A percentile compares a stretch with the other conserved stretches of the same genome.
These are phyloP conservation scores for Brachystomella parvula DNA, from an alignment of 1,140 invertebrate genomes.

Conservation along the genomic window DNA sequence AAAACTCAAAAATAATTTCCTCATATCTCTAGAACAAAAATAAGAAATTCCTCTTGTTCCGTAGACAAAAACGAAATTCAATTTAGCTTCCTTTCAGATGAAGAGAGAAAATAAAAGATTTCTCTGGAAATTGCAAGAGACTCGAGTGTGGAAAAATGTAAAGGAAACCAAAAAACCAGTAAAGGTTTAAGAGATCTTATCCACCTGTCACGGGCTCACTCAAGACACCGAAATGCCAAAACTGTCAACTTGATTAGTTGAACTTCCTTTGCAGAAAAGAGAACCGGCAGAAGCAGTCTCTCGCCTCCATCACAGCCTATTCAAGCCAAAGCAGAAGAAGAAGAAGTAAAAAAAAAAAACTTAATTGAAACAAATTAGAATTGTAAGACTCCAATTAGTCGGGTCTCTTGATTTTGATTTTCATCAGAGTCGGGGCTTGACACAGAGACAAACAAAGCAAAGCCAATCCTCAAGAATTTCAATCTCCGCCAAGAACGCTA, in stretches of 20 bases:
- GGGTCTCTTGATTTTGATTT: too few species aligned
- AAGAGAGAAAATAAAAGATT: too few species aligned
- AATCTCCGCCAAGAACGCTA: too few species aligned
- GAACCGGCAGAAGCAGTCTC: neutral
- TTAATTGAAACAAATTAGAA: slow-evolving; percentile 4
- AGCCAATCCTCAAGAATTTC: too few species aligned
- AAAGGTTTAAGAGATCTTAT: neutral
- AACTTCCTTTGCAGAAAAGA: slow-evolving; percentile 2
- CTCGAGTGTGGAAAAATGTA: too few species aligned
- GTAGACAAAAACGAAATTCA: neutral
- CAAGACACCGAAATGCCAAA: neutral
- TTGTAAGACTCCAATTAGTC: neutral
- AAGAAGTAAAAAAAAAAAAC: neutral
- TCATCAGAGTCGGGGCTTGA: too few species aligned
- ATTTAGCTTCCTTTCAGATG: neutral
- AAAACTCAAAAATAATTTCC: neutral
- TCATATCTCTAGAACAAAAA: neutral
- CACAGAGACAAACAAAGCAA: too few species aligned
- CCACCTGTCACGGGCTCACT: neutral
- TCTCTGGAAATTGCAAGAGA: too few species aligned
- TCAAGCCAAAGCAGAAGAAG: too few species aligned
- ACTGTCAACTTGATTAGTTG: slow-evolving; percentile 5
- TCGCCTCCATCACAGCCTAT: too few species aligned
- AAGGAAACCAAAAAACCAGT: neutral
- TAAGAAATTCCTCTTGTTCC: neutral